Evolutionary conservation across 1,140 invertebrate genomes (phyloP), one percentile per base, ranked within the genome.

Genomic region (Cecropterus lyciades): DNA sequence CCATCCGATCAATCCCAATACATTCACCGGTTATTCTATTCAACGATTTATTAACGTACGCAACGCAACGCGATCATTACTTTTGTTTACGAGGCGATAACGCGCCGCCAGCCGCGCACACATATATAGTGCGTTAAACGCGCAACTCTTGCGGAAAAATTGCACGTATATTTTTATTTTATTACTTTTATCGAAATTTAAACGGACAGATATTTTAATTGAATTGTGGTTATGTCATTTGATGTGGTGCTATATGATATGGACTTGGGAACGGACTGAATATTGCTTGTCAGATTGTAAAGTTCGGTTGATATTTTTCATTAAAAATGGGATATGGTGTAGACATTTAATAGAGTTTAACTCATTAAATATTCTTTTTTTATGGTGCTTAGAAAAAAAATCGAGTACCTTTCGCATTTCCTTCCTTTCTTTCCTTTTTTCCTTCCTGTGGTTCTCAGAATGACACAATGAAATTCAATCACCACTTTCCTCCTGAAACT

Each of bases 21-120:
- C 55, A 57, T 45, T 27, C 42, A 9, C 40, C 7, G 20, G 40
- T 30, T 59, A 46, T 59, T 59, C 56, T 46, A 60, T 71, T 59
- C 43, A 45, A 0, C 13, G 42, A 59, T 59, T 59, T 59, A 59
- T 59, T 46, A 27, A 10, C 46, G 49, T 60, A 55, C 43, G 68
- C 68, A 48, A 68, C 72, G 56, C 72, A 72, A 57, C 30, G 49
- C 69, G 68, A 69, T 71, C 79, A 78, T 84, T 82, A 82, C 70
- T 77, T 78, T 79, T 75, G 72, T 80, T 84, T 77, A 82, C 77
- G 79, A 82, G 56, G 77, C 71, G 81, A 80, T 80, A 82, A 84
- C 80, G 77, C 72, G 57, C 67, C 70, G 75, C n/a, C n/a, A n/a
- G n/a, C n/a, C 70, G 74, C 64, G 49, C 66, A 53, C 66, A 69